These are phyloP conservation scores for Bombus waltoni DNA, from an alignment of 1,140 invertebrate genomes.

Conservation along the genomic window DNA sequence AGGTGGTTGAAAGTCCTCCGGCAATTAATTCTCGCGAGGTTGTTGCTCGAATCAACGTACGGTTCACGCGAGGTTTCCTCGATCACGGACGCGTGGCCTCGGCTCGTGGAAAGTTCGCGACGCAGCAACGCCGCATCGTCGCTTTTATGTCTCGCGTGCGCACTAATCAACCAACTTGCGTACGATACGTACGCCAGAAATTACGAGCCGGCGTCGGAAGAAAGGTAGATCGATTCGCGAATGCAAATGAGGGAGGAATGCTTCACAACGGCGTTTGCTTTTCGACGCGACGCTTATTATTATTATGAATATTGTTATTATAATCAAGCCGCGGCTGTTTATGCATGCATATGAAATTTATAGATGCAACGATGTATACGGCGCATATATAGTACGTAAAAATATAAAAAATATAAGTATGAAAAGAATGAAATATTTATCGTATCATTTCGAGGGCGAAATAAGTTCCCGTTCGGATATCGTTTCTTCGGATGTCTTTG, in stretches of 20 bases:
- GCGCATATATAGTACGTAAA: no score
- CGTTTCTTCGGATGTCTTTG: no score
- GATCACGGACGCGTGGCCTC: neutral
- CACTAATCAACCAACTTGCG: neutral
- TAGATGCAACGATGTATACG: no score
- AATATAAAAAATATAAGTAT: no score
- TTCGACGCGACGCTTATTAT: neutral
- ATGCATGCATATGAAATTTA: no score
- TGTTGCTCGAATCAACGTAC: neutral
- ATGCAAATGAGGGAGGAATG: slow-evolving; percentile 17
- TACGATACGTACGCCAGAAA: neutral
- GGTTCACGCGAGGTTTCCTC: neutral
- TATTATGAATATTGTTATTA: no score
- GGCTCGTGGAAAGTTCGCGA: no score
- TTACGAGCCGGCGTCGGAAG: neutral
- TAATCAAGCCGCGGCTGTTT: no score
- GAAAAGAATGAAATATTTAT: no score
- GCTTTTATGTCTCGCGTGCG: neutral
- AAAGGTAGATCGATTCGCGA: slow-evolving; percentile 20
- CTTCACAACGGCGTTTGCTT: neutral
- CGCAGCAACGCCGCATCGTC: neutral
- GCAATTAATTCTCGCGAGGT: slow-evolving; percentile 1
- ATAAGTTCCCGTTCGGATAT: no score
- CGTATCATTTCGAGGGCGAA: no score
- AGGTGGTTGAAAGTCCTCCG: neutral